Evolutionary conservation across 1,140 invertebrate genomes (phyloP).

Genomic region (Drosophila orosa): DNA sequence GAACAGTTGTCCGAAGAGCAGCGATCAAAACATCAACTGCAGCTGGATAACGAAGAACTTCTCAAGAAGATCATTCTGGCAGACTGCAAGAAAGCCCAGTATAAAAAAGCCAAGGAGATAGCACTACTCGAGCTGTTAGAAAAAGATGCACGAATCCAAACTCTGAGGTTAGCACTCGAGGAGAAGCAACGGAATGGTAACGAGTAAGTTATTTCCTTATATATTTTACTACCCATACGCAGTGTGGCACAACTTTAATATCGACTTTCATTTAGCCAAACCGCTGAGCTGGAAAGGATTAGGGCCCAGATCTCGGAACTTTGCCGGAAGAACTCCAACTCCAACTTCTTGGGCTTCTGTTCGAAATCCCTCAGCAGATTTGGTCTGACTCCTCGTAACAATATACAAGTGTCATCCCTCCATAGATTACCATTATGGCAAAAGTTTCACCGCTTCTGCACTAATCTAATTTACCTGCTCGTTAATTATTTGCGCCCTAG

Average conservation of each 20-base stretch:
- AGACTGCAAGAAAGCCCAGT: conserved; percentile 7
- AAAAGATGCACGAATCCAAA: conserved; percentile 20
- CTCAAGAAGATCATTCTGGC: conserved; percentile 27
- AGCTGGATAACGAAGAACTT: conserved; percentile 31
- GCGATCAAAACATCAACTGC: conserved; percentile 15
- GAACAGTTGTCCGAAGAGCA: conserved; percentile 42
- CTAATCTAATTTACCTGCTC: background rate
- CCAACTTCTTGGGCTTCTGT: background rate
- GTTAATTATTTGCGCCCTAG: background rate
- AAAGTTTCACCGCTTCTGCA: background rate
- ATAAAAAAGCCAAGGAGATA: background rate
- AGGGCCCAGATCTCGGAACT: conserved; percentile 1
- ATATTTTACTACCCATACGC: background rate
- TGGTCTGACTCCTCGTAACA: background rate
- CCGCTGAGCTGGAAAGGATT: background rate
- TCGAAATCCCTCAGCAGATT: background rate
- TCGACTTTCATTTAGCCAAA: background rate
- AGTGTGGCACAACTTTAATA: background rate
- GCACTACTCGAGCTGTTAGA: conserved; percentile 13
- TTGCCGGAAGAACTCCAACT: background rate
- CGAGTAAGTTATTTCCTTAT: conserved; percentile 11
- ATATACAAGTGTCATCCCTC: background rate
- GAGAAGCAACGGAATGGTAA: background rate
- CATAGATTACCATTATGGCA: background rate
- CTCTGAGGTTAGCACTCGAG: conserved; percentile 4